Base-by-base conservation (phyloP, 2,888 invertebrate genomes). In the Pammene fasciana region DNA sequence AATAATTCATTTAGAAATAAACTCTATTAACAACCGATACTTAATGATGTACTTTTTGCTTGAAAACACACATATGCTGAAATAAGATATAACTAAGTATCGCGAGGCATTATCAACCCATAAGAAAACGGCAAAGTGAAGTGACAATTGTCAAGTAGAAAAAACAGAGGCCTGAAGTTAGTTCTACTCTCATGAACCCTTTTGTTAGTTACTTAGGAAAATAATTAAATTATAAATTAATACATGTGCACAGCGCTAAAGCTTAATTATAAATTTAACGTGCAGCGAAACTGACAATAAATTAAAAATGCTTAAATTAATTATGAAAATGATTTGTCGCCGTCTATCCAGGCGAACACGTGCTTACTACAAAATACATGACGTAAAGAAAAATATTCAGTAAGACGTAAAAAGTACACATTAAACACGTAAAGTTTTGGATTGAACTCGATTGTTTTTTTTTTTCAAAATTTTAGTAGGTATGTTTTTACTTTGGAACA, bases 191-290 rank as follows among this genome's bases (percentile, higher is more conserved):
- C 48, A 41, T 71, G 74, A 73, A 77, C 83, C 84, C 80, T 67
- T 26, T 71, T 78, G 83, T 86, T 86, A 86, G 87, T 86, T 77
- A 75, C 75, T 76, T 72, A 77, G 75, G 76, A 74, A 72, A 73
- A 65, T 71, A 68, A 70, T 67, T 75, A 74, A 74, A 78, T 71
- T 75, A 73, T 73, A 75, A 77, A 75, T 71, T 67, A 76, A 78
- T 75, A 79, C 73, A 79, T 74, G 82, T 81, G 81, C 79, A 75
- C 72, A 75, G 75, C 71, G 60, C 74, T 71, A 73, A 75, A 80
- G 76, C 78, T 75, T 75, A 61, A 54, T 65, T 46, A 65, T 55
- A 70, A 61, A 46, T 72, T 61, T 73, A 72, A 72, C 74, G 70
- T 71, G 74, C 73, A 71, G 75, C 76, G 77, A 81, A 81, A 78